These are phyloP conservation scores for Caiman crocodilus DNA, from an alignment of 2,797 vertebrate species.

Conservation along the genomic window DNA sequence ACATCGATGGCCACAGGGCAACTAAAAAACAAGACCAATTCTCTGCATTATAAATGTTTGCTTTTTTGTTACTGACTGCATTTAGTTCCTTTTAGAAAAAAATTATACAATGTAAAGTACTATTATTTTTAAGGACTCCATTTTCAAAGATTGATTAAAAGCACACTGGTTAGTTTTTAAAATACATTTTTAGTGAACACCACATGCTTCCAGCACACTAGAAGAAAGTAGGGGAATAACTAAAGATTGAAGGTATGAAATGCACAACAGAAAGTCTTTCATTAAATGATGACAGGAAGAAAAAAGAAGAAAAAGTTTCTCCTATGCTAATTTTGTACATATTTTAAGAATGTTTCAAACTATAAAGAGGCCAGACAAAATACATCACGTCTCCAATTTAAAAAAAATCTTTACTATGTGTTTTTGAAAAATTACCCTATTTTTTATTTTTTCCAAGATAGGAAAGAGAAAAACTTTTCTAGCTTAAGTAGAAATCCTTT, in stretches of 20 bases:
- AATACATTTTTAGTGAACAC: background rate
- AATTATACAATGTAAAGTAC: background rate
- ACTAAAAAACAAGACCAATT: constrained; percentile 70
- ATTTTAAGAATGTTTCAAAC: background rate
- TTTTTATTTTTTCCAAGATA: background rate
- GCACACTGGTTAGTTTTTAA: background rate
- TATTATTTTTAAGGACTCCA: background rate
- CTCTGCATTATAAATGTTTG: background rate
- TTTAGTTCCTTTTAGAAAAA: background rate
- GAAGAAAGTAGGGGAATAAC: background rate
- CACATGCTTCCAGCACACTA: background rate
- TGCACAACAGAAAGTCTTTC: background rate
- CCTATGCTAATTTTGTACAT: background rate
- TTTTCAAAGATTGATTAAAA: background rate
- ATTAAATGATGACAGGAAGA: background rate
- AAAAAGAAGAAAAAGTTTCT: background rate
- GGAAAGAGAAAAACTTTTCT: background rate
- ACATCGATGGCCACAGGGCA: constrained; percentile 94
- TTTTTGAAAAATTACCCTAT: background rate
- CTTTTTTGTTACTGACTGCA: background rate
- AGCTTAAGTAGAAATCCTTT: background rate
- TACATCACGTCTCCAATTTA: background rate
- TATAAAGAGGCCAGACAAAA: background rate
- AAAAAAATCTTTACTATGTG: background rate
- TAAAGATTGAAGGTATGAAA: background rate